Evolutionary conservation across 2,888 invertebrate genomes (phyloP), one percentile per base, ranked within the genome.

Genomic region (Agonopterix arenella): DNA sequence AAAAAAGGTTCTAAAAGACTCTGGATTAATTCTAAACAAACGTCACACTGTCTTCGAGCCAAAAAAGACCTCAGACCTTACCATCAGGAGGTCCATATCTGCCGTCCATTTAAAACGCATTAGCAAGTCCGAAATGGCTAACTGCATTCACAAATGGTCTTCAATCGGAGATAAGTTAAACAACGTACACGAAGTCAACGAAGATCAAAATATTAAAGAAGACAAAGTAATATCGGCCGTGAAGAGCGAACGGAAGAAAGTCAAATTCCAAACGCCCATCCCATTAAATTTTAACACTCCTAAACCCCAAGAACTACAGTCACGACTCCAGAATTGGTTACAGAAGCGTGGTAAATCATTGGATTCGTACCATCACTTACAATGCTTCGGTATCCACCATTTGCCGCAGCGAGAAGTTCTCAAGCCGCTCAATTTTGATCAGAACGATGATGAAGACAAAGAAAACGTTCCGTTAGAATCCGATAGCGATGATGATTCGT

Each of bases 321-420:
- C 68, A 0, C 71, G 83, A 48, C 62, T 92, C 11, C 83, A 84
- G 46, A 72, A 79, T 0, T 92, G 92, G 92, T 66, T 92, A 5
- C 70, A 80, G 43, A 89, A 89, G 52, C 71, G 80, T 11, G 90
- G 91, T 0, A 90, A 90, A 58, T 80, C 85, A 0, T 45, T 90
- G 0, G 75, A 83, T 45, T 76, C 83, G 0, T 91, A 82, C 59
- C 89, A 88, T 10, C 90, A 91, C 62, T 68, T 91, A 37, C 90
- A 90, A 62, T 91, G 90, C 59, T 91, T 91, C 38, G 90, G 88
- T 1, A 58, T 89, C 9, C 68, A 82, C 44, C 80, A 84, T 47
- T 47, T 82, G 10, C 49, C 68, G 0, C 56, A 59, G 0, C 55
- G 52, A 5, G n/a, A 40, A 5, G 11, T 40, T 40, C 54, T 67